A percentile compares a stretch with the other conserved stretches of the same genome.
These are phyloP conservation scores for Drosophila ohnishii DNA, from an alignment of 1,140 invertebrate species.

Conservation along the genomic window DNA sequence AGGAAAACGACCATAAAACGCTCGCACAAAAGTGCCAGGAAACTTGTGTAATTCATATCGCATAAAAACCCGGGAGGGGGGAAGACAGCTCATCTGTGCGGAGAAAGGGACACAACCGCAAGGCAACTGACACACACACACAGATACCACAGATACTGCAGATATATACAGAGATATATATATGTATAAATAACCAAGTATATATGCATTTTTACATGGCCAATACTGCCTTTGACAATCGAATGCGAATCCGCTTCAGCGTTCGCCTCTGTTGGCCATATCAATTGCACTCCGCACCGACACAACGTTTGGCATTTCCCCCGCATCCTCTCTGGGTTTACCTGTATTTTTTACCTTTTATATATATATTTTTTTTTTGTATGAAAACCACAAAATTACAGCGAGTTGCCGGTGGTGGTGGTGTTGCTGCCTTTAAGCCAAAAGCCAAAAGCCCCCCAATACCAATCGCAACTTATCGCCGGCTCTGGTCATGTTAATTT, in stretches of 20 bases:
- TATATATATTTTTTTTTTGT: slow-evolving; percentile 37
- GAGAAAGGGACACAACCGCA: slow-evolving; percentile 45
- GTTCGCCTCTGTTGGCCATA: slow-evolving; percentile 59
- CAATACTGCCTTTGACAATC: slow-evolving; percentile 70
- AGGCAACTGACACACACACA: slow-evolving; percentile 54
- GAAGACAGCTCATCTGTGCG: slow-evolving; percentile 35
- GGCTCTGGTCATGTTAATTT: slow-evolving; percentile 75
- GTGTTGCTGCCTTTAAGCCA: slow-evolving; percentile 31
- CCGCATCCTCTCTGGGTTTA: slow-evolving; percentile 17
- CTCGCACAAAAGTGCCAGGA: slow-evolving; percentile 66
- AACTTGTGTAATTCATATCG: slow-evolving; percentile 81
- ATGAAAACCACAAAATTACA: slow-evolving; percentile 77
- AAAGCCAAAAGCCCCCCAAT: slow-evolving; percentile 45
- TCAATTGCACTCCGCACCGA: slow-evolving; percentile 65
- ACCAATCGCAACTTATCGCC: slow-evolving; percentile 76
- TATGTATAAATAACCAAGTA: slow-evolving; percentile 8
- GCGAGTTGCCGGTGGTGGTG: slow-evolving; percentile 33
- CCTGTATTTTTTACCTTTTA: slow-evolving; percentile 15
- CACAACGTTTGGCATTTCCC: slow-evolving; percentile 33
- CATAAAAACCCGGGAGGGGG: slow-evolving; percentile 43
- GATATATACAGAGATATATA: slow-evolving; percentile 7
- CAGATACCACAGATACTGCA: slow-evolving; percentile 12
- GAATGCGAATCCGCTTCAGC: slow-evolving; percentile 61
- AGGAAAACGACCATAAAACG: slow-evolving; percentile 76
- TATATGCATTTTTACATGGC: slow-evolving; percentile 57